Evolutionary conservation across 2,888 invertebrate genomes (phyloP).

Genomic region (Nomada ferruginata): DNA sequence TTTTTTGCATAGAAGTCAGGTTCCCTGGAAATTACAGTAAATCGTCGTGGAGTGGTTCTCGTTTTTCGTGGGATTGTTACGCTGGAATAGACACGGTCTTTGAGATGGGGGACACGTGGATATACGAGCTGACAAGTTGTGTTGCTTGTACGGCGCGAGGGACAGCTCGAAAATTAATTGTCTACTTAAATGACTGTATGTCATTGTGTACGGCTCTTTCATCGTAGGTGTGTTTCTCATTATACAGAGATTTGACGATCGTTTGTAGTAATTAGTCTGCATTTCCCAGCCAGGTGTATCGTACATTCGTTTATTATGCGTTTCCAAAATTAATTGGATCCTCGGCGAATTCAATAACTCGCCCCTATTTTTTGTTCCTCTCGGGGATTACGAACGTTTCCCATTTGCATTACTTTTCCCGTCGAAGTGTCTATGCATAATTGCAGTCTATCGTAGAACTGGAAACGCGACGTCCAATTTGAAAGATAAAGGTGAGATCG

Average conservation of each 20-base stretch:
- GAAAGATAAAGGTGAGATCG: conserved; percentile 51
- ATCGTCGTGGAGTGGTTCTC: conserved; percentile 16
- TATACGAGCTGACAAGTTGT: neutral
- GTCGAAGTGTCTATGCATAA: conserved; percentile 23
- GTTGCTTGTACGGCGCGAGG: neutral
- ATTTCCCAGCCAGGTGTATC: neutral
- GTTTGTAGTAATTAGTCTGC: conserved; percentile 4
- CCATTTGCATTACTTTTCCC: neutral
- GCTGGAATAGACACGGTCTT: neutral
- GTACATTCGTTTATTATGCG: neutral
- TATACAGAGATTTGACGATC: conserved; percentile 3
- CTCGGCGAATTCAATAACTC: neutral
- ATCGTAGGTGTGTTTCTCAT: neutral
- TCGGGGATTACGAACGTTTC: neutral
- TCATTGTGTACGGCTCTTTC: neutral
- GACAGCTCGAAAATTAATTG: too few species aligned
- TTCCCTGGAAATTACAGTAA: conserved; percentile 1
- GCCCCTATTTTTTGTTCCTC: neutral
- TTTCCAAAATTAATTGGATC: conserved; percentile 11
- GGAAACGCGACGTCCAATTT: conserved; percentile 29
- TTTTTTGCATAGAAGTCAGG: neutral
- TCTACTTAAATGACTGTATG: too few species aligned
- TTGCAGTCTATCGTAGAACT: neutral
- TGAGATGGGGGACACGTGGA: too few species aligned
- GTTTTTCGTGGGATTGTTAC: conserved; percentile 1